These are phyloP conservation scores for Teleogryllus occipitalis DNA, from an alignment of 1,140 invertebrate species.

Conservation along the genomic window DNA sequence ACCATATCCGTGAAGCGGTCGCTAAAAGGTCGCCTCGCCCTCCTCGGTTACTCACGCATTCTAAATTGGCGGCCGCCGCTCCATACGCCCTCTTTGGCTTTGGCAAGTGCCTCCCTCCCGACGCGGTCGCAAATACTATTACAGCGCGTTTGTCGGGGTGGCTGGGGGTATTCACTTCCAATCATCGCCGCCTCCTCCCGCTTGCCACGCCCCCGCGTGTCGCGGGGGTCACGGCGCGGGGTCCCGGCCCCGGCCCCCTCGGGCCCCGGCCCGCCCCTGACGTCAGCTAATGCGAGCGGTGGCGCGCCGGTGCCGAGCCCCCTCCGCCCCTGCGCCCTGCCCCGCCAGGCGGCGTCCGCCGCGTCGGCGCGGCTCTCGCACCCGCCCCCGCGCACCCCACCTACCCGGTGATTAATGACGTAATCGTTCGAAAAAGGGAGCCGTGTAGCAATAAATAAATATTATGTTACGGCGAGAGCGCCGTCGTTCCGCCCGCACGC, in stretches of 20 bases:
- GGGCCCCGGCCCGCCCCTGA: no score
- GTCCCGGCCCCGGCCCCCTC: no score
- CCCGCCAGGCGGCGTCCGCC: no score
- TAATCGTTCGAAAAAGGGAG: conserved; percentile 7
- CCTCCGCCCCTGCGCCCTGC: no score
- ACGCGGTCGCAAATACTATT: background rate
- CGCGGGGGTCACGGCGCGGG: no score
- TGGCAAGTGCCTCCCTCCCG: background rate
- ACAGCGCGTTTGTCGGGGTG: background rate
- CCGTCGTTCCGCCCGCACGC: background rate
- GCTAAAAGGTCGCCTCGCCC: background rate
- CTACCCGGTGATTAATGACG: background rate
- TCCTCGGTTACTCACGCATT: background rate
- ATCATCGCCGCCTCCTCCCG: background rate
- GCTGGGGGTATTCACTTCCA: background rate
- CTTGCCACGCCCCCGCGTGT: background rate
- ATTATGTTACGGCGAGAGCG: conserved; percentile 15
- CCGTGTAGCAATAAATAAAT: conserved; percentile 14
- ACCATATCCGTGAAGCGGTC: no score
- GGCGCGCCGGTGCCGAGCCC: no score
- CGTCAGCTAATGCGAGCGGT: no score
- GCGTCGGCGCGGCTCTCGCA: no score
- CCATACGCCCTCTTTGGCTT: background rate
- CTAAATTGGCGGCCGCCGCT: background rate
- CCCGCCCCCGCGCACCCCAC: background rate